phyloP scores from a whole-genome alignment of 2,113 vertebrate genomes.

The Dasyornis broadbenti region DNA sequence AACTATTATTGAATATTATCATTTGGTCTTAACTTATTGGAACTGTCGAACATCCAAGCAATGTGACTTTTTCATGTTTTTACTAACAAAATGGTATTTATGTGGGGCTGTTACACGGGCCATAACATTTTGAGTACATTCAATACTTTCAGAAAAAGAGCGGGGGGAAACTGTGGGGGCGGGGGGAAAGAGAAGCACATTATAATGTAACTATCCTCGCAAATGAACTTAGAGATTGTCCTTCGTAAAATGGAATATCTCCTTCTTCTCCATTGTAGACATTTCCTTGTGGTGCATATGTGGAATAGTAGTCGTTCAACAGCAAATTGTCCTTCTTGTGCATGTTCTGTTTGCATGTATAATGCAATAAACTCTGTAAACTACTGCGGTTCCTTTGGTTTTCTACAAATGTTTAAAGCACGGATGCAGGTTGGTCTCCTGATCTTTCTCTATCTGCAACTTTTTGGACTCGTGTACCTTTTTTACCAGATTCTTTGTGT shows the following conservation, averaged over 20 bases:
- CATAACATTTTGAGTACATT: conserved; percentile 72
- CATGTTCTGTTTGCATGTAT: conserved; percentile 98
- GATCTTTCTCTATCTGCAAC: not conserved
- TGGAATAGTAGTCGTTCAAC: conserved; percentile 77
- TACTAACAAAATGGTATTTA: conserved; percentile 77
- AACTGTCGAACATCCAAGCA: conserved; percentile 75
- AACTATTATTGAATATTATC: conserved; percentile 79
- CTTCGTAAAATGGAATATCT: conserved; percentile 75
- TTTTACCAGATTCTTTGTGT: conserved; percentile 17
- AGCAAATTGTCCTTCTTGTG: conserved; percentile 82
- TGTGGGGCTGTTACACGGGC: conserved; percentile 75
- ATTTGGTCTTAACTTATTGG: conserved; percentile 85
- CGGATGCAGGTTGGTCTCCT: not conserved
- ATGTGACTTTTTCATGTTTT: conserved; percentile 81
- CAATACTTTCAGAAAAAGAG: conserved; percentile 67
- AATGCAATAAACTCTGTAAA: conserved; percentile 95
- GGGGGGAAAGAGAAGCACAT: conserved; percentile 77
- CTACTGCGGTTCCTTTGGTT: conserved; percentile 69
- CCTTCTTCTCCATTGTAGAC: conserved; percentile 72
- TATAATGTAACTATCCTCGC: conserved; percentile 77
- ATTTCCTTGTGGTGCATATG: conserved; percentile 77
- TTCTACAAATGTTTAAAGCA: conserved; percentile 57
- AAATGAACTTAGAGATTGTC: conserved; percentile 74
- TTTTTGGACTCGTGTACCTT: not conserved
- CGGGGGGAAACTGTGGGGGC: conserved; percentile 42